Conservation (phyloP, 2,888 invertebrate species). For the Ophonus ardosiacus region DNA sequence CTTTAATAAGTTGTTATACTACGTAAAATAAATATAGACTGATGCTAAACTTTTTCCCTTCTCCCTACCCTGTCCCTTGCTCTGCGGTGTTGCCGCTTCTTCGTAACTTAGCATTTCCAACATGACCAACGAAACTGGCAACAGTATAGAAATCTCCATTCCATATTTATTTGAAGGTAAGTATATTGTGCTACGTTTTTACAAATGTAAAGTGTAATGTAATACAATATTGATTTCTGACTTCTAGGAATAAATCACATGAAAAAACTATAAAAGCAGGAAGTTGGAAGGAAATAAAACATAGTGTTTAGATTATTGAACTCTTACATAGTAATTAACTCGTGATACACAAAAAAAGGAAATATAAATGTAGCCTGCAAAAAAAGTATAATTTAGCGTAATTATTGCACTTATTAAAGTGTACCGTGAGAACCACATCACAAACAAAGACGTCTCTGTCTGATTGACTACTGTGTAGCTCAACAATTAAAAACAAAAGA, state of each 20-base stretch:
- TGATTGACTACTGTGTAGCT: constrained; percentile 41
- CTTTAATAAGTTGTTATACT: no score
- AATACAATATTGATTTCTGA: neutral
- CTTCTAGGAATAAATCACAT: neutral
- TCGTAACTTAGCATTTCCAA: no score
- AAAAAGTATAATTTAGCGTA: constrained; percentile 34
- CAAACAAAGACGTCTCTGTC: neutral
- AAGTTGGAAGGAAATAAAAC: neutral
- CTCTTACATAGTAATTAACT: constrained; percentile 18
- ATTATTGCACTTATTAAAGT: constrained; percentile 47
- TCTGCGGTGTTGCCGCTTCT: no score
- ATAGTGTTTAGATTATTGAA: constrained; percentile 8
- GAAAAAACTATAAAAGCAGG: neutral
- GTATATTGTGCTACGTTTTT: neutral
- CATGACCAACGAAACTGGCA: no score
- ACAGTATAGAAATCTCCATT: no score
- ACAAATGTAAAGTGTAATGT: neutral
- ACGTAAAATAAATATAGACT: no score
- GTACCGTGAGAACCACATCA: constrained; percentile 20
- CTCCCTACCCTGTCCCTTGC: no score
- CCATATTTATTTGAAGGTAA: no score
- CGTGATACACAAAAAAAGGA: neutral
- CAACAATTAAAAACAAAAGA: constrained; percentile 18
- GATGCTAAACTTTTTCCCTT: no score
- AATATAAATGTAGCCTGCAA: neutral